These are phyloP conservation scores for Furcifer pardalis DNA, from an alignment of 2,797 vertebrate species.

Conservation along the genomic window DNA sequence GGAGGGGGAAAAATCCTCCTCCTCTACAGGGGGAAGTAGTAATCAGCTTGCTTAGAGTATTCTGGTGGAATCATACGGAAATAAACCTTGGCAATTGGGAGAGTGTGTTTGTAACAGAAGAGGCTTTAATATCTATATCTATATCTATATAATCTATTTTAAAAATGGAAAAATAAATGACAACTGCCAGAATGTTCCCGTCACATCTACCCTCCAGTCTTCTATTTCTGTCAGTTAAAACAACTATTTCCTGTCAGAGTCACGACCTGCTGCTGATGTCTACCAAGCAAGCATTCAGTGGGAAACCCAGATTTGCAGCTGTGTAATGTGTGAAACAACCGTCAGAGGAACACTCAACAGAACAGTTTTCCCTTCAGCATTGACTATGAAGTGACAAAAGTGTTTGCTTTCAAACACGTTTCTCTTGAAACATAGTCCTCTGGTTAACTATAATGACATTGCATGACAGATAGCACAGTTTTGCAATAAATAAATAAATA, in stretches of 20 bases:
- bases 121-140: too few species aligned
- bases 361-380: not conserved
- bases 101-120: not conserved
- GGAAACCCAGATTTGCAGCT: not conserved
- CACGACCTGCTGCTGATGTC: not conserved
- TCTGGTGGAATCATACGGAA: not conserved
- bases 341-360: too few species aligned
- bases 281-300: not conserved
- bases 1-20: not conserved
- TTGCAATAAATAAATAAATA: too few species aligned
- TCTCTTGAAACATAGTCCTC: not conserved
- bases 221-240: not conserved
- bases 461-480: not conserved
- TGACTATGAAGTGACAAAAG: not conserved
- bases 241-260: not conserved
- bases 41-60: rapidly evolving
- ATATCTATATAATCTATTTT: too few species aligned
- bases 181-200: too few species aligned
- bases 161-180: too few species aligned
- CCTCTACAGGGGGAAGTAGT: slow-evolving; percentile 22
- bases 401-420: not conserved
- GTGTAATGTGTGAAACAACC: not conserved
- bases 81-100: slow-evolving; percentile 16
- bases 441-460: not conserved
- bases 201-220: too few species aligned